Conservation (phyloP, 2,888 invertebrate species). For the Microchrysa polita region DNA sequence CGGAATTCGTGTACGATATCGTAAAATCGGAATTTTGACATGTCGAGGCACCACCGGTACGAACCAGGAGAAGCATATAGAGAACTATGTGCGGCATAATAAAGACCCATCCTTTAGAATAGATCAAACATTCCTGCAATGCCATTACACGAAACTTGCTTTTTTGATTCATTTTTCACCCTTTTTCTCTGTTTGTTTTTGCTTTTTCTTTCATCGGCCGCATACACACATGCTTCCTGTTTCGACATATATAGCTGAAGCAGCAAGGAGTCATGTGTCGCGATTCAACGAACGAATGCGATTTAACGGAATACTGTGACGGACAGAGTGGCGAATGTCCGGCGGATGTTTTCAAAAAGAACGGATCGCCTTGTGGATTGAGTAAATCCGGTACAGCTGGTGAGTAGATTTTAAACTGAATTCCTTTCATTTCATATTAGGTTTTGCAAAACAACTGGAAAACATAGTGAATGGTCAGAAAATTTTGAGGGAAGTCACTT, state of each 20-base stretch:
- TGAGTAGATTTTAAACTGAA: slow-evolving; percentile 50
- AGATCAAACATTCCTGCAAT: neutral
- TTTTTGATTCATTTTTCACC: too few relatives aligned
- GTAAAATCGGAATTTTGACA: too few relatives aligned
- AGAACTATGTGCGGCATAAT: too few relatives aligned
- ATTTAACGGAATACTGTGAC: slow-evolving; percentile 93
- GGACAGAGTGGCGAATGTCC: slow-evolving; percentile 92
- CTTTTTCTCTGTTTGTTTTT: too few relatives aligned
- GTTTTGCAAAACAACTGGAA: too few relatives aligned
- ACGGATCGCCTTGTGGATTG: slow-evolving; percentile 86
- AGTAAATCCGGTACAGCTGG: slow-evolving; percentile 62
- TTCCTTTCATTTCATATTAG: too few relatives aligned
- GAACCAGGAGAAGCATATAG: too few relatives aligned
- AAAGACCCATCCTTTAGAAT: too few relatives aligned
- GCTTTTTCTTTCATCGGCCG: neutral
- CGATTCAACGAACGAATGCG: slow-evolving; percentile 89
- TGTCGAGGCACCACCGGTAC: too few relatives aligned
- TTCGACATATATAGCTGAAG: slow-evolving; percentile 70
- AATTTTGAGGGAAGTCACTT: too few relatives aligned
- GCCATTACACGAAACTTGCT: neutral
- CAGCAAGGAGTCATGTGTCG: slow-evolving; percentile 84
- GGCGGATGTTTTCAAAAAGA: slow-evolving; percentile 87
- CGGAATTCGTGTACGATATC: neutral
- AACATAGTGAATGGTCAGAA: too few relatives aligned
- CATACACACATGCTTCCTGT: neutral